Evolutionary conservation across 2,797 vertebrate species (phyloP), one percentile per base, ranked within the genome.

Genomic region (Prunella strophiata): DNA sequence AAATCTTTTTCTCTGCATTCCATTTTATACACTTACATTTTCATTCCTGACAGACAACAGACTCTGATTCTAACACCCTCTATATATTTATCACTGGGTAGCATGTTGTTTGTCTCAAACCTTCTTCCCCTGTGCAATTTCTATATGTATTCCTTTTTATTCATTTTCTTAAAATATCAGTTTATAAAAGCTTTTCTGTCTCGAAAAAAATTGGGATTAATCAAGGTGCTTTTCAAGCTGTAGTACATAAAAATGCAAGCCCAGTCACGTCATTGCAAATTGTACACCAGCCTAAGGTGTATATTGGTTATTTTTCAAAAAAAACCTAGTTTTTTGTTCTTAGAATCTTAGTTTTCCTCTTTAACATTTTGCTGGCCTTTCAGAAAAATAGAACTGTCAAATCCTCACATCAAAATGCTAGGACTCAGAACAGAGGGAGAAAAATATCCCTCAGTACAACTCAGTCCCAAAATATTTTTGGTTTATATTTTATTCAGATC

Each of bases 401-500:
- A 91, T 85, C 7, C 18, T 89, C 27, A 15, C 71, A 59, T 20
- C 40, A 62, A 84, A 90, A 68, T 85, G 11, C 5, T n/a, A 42
- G 26, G 36, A 67, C n/a, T 43, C 36, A 27, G 43, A 87, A 79
- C 26, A 77, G 50, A 65, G 21, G 26, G 50, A 75, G 48, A 77
- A 91, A 88, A 77, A 54, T 54, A 58, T 86, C 67, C 19, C 11
- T 65, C 66, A 90, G 32, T 22, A 51, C 8, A 21, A 52, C 29
- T 65, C n/a, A 57, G 26, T 76, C 43, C 13, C 45, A n/a, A 74
- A 57, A 80, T 58, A 55, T 48, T 93, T 91, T 74, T 79, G 13
- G 1, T 82, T 78, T 78, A 47, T 87, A 57, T 76, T 96, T 93
- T 89, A 70, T 81, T 92, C 80, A 63, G 47, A 75, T 68, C n/a